Evolutionary conservation across 2,113 vertebrate species (phyloP), one percentile per base, ranked within the genome.

Genomic region (Anoplopoma fimbria): DNA sequence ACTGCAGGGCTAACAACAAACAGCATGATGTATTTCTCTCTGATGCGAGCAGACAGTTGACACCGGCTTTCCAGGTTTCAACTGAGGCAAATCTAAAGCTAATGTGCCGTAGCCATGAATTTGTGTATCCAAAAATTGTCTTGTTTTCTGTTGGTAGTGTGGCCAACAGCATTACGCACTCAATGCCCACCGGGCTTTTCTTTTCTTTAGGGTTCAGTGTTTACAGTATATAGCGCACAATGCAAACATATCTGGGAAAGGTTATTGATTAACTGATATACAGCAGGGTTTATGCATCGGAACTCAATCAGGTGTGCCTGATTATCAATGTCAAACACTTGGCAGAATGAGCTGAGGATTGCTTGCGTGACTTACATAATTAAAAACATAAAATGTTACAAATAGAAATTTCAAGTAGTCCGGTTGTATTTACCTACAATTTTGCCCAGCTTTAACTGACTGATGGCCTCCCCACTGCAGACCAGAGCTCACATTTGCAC

Each of bases 401-500:
- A 78, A 62, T 64, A 40, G n/a, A 82, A 49, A 84, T 82, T 82
- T 73, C 51, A 63, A 79, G 64, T 55, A 77, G 65, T 77, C 75
- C 61, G 79, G 5, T 75, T 77, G 38, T 65, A 84, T 79, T 82
- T 75, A 13, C 73, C 23, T 36, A 21, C 65, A 78, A 25, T 80
- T 61, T 38, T 57, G 33, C 67, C 21, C 64, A 81, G 83, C 76
- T 77, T 70, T 65, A 61, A 68, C 96, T 97, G 96, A 98, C 95
- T 97, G 96, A 98, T 97, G 96, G 97, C 96, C 96, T 95, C 96
- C 96, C 72, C 47, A 14, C 78, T 73, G 96, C 96, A 97, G 97
- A 98, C 97, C 96, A 95, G 93, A 95, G 97, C 96, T 97, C 96
- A 97, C 96, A 97, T 96, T 96, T 96, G 96, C 95, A 95, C 96